Conservation (phyloP, 2,797 vertebrate genomes). For the Craterocephalus amniculus region DNA sequence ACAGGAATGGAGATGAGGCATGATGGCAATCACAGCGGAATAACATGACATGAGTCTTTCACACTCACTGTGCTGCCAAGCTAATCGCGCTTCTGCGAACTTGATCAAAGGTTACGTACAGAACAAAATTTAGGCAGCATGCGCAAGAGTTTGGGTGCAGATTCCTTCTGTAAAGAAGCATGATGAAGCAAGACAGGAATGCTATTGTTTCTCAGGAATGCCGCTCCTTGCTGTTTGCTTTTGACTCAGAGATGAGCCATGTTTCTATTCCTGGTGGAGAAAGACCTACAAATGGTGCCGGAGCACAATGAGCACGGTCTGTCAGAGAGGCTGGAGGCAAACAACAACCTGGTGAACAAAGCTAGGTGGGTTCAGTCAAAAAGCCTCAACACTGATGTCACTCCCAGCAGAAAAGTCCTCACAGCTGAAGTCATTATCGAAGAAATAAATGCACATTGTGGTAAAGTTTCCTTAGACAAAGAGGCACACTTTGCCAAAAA, state of each 20-base stretch:
- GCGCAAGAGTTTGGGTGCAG: conserved; percentile 26
- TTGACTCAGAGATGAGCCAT: conserved; percentile 48
- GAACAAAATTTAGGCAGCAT: conserved; percentile 37
- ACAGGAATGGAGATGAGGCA: conserved; percentile 61
- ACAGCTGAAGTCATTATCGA: neutral
- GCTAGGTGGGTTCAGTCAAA: neutral
- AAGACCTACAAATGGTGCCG: conserved; percentile 31
- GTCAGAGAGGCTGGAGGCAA: conserved; percentile 42
- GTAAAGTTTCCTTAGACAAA: neutral
- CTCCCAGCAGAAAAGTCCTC: neutral
- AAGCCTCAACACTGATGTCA: neutral
- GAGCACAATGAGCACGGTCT: conserved; percentile 33
- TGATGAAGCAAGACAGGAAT: conserved; percentile 64
- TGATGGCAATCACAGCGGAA: conserved; percentile 55
- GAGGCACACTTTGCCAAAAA: too few relatives aligned
- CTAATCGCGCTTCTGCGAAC: conserved; percentile 51
- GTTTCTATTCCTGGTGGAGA: conserved; percentile 57
- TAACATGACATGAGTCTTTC: conserved; percentile 69
- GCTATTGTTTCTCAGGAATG: conserved; percentile 64
- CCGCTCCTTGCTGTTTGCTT: conserved; percentile 52
- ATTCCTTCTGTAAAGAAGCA: conserved; percentile 40
- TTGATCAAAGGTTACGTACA: conserved; percentile 65
- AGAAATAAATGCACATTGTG: neutral
- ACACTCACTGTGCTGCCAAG: conserved; percentile 59
- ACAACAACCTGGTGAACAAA: conserved; percentile 42